Conservation (phyloP, 2,888 invertebrate genomes). For the Coleophora deauratella region DNA sequence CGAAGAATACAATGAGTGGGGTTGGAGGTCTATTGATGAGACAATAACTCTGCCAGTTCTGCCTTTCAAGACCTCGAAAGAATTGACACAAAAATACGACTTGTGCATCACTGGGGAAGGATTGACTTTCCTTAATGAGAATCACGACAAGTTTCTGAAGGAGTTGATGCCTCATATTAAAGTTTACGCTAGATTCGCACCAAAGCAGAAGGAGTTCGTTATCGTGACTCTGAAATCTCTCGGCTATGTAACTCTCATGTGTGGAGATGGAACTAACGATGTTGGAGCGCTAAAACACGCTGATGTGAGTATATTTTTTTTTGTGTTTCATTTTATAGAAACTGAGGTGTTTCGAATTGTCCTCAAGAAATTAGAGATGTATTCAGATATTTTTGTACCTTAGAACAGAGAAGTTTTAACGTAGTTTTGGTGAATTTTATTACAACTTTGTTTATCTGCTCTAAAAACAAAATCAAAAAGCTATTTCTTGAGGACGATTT, state of each 20-base stretch:
- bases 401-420: too few species aligned
- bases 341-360: too few species aligned
- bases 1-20: conserved; percentile 70
- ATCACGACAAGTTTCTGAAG: conserved; percentile 76
- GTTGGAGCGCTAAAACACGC: conserved; percentile 99
- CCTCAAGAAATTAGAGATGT: too few species aligned
- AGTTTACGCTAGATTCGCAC: conserved; percentile 97
- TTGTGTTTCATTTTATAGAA: too few species aligned
- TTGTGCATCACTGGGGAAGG: conserved; percentile 97
- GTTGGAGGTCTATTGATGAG: conserved; percentile 85
- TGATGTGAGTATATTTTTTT: conserved; percentile 82
- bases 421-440: too few species aligned
- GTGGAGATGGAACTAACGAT: conserved; percentile 99
- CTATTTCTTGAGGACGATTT: too few species aligned
- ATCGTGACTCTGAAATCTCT: conserved; percentile 90
- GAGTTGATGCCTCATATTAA: conserved; percentile 88
- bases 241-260: conserved; percentile 96
- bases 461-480: too few species aligned
- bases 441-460: too few species aligned
- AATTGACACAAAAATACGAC: conserved; percentile 84
- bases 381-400: too few species aligned
- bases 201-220: conserved; percentile 98
- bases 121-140: conserved; percentile 78
- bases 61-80: conserved; percentile 58
- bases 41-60: conserved; percentile 70